A percentile compares a stretch with the other conserved stretches of the same genome.
Evolutionary conservation across 2,888 invertebrate species (phyloP).

Genomic region (Harpalus rufipes): DNA sequence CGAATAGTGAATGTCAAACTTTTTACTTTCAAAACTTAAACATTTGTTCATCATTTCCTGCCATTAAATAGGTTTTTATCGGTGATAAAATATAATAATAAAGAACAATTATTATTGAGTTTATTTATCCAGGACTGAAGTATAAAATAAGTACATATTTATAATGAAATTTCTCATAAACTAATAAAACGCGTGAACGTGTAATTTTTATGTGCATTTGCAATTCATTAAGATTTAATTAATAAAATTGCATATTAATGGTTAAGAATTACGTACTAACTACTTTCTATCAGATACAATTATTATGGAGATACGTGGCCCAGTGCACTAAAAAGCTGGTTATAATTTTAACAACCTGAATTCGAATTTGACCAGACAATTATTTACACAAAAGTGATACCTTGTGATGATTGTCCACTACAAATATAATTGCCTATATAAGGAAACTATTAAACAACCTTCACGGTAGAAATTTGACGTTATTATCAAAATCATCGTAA

Average conservation of each 20-base stretch:
- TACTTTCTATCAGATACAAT: not conserved
- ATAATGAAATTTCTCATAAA: not conserved
- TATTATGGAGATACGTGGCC: not conserved
- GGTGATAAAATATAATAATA: slow-evolving; percentile 12
- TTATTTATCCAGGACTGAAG: slow-evolving; percentile 10
- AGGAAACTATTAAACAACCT: no score
- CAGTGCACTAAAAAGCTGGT: no score
- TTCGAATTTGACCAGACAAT: no score
- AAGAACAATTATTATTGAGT: slow-evolving; percentile 24
- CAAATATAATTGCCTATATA: no score
- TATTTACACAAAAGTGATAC: no score
- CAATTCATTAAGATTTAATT: not conserved
- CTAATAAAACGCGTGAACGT: not conserved
- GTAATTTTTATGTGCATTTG: not conserved
- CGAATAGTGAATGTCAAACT: slow-evolving; percentile 48
- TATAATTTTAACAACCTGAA: no score
- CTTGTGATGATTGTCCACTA: no score
- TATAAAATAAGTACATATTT: not conserved
- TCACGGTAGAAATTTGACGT: no score
- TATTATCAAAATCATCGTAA: no score
- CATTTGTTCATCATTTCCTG: slow-evolving; percentile 39
- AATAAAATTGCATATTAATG: not conserved
- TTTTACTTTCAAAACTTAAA: slow-evolving; percentile 23
- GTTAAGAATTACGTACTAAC: not conserved
- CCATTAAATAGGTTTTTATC: slow-evolving; percentile 29